Evolutionary conservation across 1,140 invertebrate genomes (phyloP).

Genomic region (Luehdorfia chinensis): DNA sequence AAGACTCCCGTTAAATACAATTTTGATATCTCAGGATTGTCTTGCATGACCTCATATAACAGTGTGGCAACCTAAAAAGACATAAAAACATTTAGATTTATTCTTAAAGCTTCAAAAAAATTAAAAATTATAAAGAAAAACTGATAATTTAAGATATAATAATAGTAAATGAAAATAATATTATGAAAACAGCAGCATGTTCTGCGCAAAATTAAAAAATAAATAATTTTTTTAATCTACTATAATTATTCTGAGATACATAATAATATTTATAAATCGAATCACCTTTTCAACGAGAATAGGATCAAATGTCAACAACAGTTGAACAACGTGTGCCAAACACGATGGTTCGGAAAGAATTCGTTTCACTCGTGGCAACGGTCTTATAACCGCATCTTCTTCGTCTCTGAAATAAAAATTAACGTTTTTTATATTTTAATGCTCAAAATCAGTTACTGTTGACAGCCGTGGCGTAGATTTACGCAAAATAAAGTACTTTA

Average conservation of each 20-base stretch:
- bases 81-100: too few relatives aligned
- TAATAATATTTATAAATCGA: neutral
- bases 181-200: too few relatives aligned
- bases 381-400: slow-evolving; percentile 95
- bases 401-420: slow-evolving; percentile 81
- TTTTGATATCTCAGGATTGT: slow-evolving; percentile 96
- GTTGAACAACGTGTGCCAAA: slow-evolving; percentile 96
- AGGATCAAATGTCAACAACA: slow-evolving; percentile 98
- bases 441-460: too few relatives aligned
- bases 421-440: neutral
- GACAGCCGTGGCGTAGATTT: too few relatives aligned
- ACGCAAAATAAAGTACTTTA: too few relatives aligned
- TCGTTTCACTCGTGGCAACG: slow-evolving; percentile 94
- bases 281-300: slow-evolving; percentile 91
- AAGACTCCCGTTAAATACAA: slow-evolving; percentile 97
- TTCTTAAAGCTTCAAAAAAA: too few relatives aligned
- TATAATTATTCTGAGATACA: neutral
- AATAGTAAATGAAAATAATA: too few relatives aligned
- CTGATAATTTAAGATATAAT: too few relatives aligned
- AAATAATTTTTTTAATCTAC: slow-evolving; percentile 5
- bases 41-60: slow-evolving; percentile 93
- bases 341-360: slow-evolving; percentile 92
- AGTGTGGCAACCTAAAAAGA: slow-evolving; percentile 86
- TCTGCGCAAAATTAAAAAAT: too few relatives aligned
- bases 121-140: neutral